A percentile compares a stretch with the other conserved stretches of the same genome.
phyloP scores from a whole-genome alignment of 2,888 invertebrate species.

The Gisinianus flammeolus region DNA sequence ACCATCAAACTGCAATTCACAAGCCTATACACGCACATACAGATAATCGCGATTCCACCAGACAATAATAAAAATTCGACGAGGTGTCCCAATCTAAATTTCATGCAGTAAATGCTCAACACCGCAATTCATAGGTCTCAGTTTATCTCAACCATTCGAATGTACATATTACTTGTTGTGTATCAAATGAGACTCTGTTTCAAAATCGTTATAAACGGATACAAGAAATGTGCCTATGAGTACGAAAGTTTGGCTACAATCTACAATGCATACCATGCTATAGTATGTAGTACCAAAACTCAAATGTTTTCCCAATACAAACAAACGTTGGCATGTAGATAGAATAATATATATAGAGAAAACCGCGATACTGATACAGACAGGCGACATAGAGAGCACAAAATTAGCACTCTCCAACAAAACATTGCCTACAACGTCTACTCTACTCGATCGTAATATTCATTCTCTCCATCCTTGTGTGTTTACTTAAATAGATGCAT shows the following conservation, averaged over 20 bases:
- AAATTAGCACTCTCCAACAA: conserved; percentile 31
- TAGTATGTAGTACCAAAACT: not conserved
- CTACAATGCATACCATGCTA: not conserved
- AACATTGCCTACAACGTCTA: not conserved
- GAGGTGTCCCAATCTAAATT: not conserved
- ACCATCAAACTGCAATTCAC: not conserved
- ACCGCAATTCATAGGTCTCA: not conserved
- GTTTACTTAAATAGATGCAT: conserved; percentile 31
- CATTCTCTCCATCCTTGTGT: not conserved
- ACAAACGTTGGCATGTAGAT: not conserved
- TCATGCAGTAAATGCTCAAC: not conserved
- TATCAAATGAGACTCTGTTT: not conserved
- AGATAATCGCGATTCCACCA: not conserved
- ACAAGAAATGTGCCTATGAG: not conserved
- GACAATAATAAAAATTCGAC: not conserved
- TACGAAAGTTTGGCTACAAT: not conserved
- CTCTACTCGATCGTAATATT: not conserved
- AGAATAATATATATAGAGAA: no score
- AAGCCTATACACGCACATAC: no score
- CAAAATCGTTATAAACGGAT: not conserved
- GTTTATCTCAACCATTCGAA: not conserved
- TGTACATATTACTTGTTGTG: not conserved
- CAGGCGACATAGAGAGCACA: conserved; percentile 20
- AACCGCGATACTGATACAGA: conserved; percentile 20
- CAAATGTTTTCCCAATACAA: not conserved